Base-by-base conservation (phyloP, 2,888 invertebrate genomes). In the Bhutanitis thaidina region DNA sequence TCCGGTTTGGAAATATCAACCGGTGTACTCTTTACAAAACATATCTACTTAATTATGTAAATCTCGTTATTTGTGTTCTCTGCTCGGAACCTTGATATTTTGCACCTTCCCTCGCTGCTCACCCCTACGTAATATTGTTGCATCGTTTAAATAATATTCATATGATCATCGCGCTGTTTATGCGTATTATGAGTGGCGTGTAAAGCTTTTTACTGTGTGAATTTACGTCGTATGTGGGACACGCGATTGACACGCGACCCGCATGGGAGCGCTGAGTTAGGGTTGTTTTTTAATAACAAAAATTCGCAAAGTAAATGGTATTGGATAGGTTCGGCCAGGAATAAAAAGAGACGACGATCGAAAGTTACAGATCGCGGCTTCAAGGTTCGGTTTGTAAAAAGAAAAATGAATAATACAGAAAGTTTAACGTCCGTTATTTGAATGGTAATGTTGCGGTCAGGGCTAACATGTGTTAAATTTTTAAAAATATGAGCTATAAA, bases 231-330 rank as follows among this genome's bases (percentile, higher is more conserved):
- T 70, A 88, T 86, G 80, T 69, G 85, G 83, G 85, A 80, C 88
- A 88, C 87, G 86, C 80, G 86, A 69, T 32, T 32, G 50, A 62
- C 88, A 88, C 87, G 77, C 83, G 88, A 84, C 87, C 88, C 87
- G 87, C 86, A 87, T 87, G 64, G 52, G 65, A 67, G 59, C 37
- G 37, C n/a, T n/a, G 9, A 44, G 47, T 41, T 55, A 52, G 69
- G 73, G 74, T 64, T 49, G 56, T 67, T 70, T 74, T 71, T 74
- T 69, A 57, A 60, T 54, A 61, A 59, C 59, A 63, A 65, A 62
- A 64, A 73, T 80, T 80, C 63, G 80, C 80, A 70, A 77, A 72
- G 27, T 69, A 65, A 68, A 65, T 65, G 61, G 65, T 65, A 60
- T 61, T 55, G 58, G 55, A 54, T 58, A 60, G 61, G 13, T 56